Evolutionary conservation across 2,113 vertebrate species (phyloP).

Genomic region (Accipiter virgatus): DNA sequence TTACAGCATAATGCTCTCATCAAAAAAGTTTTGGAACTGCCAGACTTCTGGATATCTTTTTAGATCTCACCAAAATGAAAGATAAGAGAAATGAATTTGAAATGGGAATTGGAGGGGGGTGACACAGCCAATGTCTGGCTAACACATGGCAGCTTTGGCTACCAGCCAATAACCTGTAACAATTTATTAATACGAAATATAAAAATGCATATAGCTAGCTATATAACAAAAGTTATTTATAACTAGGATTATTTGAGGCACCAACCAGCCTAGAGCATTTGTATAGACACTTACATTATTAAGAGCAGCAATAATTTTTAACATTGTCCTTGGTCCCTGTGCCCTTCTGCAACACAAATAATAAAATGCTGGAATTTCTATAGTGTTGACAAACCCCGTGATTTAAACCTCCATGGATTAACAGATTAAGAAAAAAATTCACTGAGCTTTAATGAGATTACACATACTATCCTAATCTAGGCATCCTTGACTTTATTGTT

Average conservation of each 20-base stretch:
- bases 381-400: not conserved
- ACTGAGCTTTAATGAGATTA: not conserved
- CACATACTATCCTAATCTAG: not conserved
- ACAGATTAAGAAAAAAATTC: not conserved
- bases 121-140: conserved; percentile 31
- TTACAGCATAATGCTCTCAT: conserved; percentile 18
- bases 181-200: conserved; percentile 47
- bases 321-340: not conserved
- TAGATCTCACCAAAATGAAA: conserved; percentile 46
- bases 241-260: conserved; percentile 43
- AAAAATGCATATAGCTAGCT: not conserved
- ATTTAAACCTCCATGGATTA: not conserved
- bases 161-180: conserved; percentile 36
- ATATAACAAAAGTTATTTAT: conserved; percentile 30
- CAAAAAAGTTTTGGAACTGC: conserved; percentile 7
- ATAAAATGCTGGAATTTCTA: not conserved
- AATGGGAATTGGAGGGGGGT: not conserved
- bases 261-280: not conserved
- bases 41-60: conserved; percentile 44
- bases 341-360: not conserved
- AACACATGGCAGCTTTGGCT: conserved; percentile 53
- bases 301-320: not conserved
- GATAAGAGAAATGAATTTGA: conserved; percentile 59
- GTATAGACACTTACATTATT: not conserved
- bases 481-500: not conserved